These are phyloP conservation scores for Platichthys stellatus DNA, from an alignment of 2,113 vertebrate species.

Conservation along the genomic window DNA sequence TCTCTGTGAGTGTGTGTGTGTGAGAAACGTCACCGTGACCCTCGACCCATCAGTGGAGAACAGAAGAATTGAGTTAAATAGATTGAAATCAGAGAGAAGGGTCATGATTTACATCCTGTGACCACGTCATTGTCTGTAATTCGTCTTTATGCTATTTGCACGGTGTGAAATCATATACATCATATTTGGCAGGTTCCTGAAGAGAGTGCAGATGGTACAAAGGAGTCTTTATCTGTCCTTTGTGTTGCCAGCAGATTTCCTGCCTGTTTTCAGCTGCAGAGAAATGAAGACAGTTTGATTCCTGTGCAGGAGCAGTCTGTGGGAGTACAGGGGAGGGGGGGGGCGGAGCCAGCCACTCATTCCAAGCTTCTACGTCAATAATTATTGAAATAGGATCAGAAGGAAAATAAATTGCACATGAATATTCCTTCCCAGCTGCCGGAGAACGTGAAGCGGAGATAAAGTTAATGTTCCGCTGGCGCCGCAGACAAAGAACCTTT, in stretches of 20 bases:
- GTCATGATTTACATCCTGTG: no score
- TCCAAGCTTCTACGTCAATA: slow-evolving; percentile 49
- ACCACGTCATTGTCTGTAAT: no score
- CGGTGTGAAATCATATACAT: not conserved
- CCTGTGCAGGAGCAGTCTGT: slow-evolving; percentile 14
- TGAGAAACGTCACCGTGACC: not conserved
- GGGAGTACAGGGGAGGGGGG: not conserved
- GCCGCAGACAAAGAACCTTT: not conserved
- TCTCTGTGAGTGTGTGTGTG: not conserved
- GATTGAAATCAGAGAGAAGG: no score
- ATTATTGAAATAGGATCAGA: slow-evolving; percentile 61
- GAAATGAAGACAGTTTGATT: slow-evolving; percentile 55
- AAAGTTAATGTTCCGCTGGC: not conserved
- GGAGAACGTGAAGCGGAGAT: not conserved
- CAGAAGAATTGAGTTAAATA: no score
- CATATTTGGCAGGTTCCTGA: slow-evolving; percentile 45
- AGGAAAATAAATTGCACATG: slow-evolving; percentile 51
- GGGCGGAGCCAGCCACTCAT: slow-evolving; percentile 17
- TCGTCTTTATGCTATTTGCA: no score
- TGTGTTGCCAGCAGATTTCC: slow-evolving; percentile 49
- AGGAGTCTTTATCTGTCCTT: slow-evolving; percentile 56
- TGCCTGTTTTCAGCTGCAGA: slow-evolving; percentile 14
- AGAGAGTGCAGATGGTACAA: slow-evolving; percentile 50
- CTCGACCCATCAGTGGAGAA: no score
- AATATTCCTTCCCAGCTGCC: slow-evolving; percentile 41